These are phyloP conservation scores for Acromyrmex heyeri DNA, from an alignment of 1,140 invertebrate species.

Conservation along the genomic window DNA sequence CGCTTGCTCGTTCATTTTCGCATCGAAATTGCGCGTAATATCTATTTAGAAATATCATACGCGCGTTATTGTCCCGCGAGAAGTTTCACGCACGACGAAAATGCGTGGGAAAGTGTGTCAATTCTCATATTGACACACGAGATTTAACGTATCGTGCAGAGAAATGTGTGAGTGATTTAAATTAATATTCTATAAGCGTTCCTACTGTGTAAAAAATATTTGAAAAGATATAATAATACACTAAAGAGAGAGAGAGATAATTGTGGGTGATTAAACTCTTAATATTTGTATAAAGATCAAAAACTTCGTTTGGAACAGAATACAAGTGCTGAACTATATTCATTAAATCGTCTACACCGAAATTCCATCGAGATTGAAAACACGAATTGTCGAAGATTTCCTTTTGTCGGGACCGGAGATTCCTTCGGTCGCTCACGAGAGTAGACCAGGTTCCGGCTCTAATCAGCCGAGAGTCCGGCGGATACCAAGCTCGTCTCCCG, in stretches of 20 bases:
- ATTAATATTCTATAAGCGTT: not conserved
- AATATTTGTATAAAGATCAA: not conserved
- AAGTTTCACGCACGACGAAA: not conserved
- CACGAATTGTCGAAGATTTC: not conserved
- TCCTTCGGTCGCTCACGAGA: not conserved
- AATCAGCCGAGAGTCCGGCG: conserved; percentile 63
- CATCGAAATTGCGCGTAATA: not conserved
- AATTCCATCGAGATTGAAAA: conserved; percentile 27
- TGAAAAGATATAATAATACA: not conserved
- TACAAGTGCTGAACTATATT: not conserved
- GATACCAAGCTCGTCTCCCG: conserved; percentile 68
- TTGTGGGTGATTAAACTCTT: not conserved
- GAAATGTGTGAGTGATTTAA: not conserved
- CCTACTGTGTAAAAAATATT: not conserved
- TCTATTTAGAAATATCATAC: not conserved
- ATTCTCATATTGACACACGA: not conserved
- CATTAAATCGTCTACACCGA: not conserved
- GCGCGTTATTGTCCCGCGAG: not conserved
- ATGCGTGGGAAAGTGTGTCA: not conserved
- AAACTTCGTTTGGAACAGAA: not conserved
- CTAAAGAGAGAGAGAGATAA: not conserved
- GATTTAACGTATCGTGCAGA: not conserved
- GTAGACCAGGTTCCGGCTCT: conserved; percentile 21
- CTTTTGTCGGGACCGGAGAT: not conserved
- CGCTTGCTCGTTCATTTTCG: conserved; percentile 7